Evolutionary conservation across 2,888 invertebrate species (phyloP), one percentile per base, ranked within the genome.

Genomic region (Sicus ferrugineus): DNA sequence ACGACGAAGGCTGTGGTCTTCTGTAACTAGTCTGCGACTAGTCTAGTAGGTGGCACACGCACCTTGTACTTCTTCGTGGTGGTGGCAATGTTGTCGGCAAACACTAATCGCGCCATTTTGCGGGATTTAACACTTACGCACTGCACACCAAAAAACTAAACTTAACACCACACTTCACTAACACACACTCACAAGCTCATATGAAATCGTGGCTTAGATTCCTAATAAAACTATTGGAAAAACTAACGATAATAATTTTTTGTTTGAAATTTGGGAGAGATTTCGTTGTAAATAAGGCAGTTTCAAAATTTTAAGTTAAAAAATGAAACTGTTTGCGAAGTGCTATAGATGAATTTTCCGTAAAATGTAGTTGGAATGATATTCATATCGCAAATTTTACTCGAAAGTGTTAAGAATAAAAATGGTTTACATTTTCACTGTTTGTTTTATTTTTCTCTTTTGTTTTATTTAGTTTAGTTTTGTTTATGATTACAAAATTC

Each of bases 71-170:
- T 77, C 65, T 77, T 77, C 11, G 71, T 69, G 67, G 73, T 74
- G 42, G 76, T 76, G 34, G 74, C 75, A 26, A 76, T 72, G 63
- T 79, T 77, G 7, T 81, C 78, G 1, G 75, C 75, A 54, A 82
- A 82, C 3, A 78, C 77, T 30, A 82, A 71, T 62, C 78, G 82
- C 19, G 80, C 78, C 82, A 82, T 82, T 68, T 71, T 70, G 16
- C 34, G n/a, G 30, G 63, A 14, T 56, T n/a, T n/a, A 50, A 63
- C 28, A 62, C 62, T 16, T 19, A 48, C 16, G 46, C 19, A 46
- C 62, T 19, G 28, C 16, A 62, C 19, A 46, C 62, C 42, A 28
- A 19, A 50, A 64, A 30, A 19, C 34, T 19, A 61, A 31, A 64
- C 30, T 48, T 30, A 46, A 19, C 11, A 64, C 19, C 31, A n/a